Percentiles rank a stretch among this genome's conserved stretches.
These are phyloP conservation scores for Dynastes maya DNA, from an alignment of 2,888 invertebrate genomes.

Conservation along the genomic window DNA sequence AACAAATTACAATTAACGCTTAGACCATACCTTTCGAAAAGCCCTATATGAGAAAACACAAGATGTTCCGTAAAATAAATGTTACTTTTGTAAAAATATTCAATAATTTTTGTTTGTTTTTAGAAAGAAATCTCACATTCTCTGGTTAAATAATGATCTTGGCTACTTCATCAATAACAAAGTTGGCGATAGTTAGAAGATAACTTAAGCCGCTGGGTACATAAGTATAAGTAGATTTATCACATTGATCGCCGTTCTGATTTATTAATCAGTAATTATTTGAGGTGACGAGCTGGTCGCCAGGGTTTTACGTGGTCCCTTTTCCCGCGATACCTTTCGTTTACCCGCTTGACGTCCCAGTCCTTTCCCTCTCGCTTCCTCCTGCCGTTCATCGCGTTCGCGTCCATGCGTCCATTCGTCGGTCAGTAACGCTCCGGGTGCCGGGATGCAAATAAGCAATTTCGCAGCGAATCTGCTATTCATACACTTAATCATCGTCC, in stretches of 20 bases:
- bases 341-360: not conserved
- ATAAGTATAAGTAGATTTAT: not conserved
- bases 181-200: no score
- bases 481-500: constrained; percentile 71
- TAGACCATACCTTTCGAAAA: no score
- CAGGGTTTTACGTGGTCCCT: constrained; percentile 21
- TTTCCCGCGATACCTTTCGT: constrained; percentile 8
- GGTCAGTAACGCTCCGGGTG: constrained; percentile 42
- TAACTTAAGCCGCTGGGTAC: not conserved
- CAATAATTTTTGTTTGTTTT: no score
- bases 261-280: constrained; percentile 45
- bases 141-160: no score
- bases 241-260: constrained; percentile 30
- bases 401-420: constrained; percentile 16
- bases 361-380: not conserved
- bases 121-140: no score
- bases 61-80: no score
- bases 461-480: constrained; percentile 70
- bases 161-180: no score
- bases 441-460: constrained; percentile 68
- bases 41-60: no score
- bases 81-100: no score
- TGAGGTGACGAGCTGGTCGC: constrained; percentile 42
- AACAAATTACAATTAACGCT: no score
- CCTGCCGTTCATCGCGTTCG: constrained; percentile 2